Conservation (phyloP, 2,888 invertebrate species). For the Zygaena filipendulae region DNA sequence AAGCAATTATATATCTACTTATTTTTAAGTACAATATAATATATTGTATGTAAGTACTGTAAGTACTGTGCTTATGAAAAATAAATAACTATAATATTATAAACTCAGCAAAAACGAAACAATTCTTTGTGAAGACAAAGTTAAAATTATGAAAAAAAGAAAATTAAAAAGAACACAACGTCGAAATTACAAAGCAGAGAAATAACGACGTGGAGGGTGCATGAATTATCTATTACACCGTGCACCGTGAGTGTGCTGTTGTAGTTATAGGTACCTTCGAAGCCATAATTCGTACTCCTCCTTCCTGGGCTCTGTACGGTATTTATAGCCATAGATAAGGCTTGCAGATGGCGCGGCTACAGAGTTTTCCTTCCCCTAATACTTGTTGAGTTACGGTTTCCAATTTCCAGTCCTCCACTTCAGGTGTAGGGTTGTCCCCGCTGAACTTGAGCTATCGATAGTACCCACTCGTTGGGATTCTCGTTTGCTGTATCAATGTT, state of each 20-base stretch:
- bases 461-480: no score
- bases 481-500: no score
- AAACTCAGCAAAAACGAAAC: no score
- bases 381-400: constrained; percentile 66
- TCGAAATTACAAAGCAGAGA: constrained; percentile 41
- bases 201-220: constrained; percentile 46
- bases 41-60: no score
- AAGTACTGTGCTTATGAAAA: no score
- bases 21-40: no score
- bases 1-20: no score
- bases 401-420: constrained; percentile 61
- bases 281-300: constrained; percentile 55
- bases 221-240: constrained; percentile 62
- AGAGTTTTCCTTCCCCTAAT: constrained; percentile 64
- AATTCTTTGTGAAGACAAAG: no score
- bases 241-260: constrained; percentile 24
- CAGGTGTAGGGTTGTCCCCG: constrained; percentile 38
- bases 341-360: constrained; percentile 58
- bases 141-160: no score
- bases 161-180: no score
- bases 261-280: constrained; percentile 50
- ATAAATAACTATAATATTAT: no score
- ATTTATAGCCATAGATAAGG: constrained; percentile 63
- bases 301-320: constrained; percentile 47
- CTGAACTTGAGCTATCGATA: no score